Percentiles rank a stretch among this genome's conserved stretches.
Evolutionary conservation across 2,797 vertebrate genomes (phyloP).

Genomic region (Eulemur coronatus): DNA sequence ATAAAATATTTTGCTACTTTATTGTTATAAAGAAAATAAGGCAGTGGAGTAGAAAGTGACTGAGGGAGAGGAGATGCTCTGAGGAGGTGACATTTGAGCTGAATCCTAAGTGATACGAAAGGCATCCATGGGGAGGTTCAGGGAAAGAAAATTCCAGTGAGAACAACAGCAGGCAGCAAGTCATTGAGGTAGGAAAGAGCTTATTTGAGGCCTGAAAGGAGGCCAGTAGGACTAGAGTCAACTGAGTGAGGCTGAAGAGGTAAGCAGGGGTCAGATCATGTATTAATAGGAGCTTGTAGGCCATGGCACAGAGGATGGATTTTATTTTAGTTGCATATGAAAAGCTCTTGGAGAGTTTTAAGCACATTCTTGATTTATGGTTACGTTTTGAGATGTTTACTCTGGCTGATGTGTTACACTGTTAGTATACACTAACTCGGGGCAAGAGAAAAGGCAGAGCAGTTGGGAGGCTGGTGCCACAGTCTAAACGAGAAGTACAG

Average conservation of each 20-base stretch:
- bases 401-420: background rate
- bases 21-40: background rate
- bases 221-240: background rate
- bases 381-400: background rate
- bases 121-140: background rate
- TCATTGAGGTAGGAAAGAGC: background rate
- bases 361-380: background rate
- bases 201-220: background rate
- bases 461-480: background rate
- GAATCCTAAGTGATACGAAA: background rate
- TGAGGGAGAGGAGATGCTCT: background rate
- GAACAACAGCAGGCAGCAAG: background rate
- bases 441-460: background rate
- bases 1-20: background rate
- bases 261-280: background rate
- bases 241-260: background rate
- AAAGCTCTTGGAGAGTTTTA: background rate
- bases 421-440: background rate
- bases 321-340: background rate
- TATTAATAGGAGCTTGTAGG: background rate
- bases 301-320: background rate
- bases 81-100: background rate
- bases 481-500: background rate
- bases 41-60: background rate
- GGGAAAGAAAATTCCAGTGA: background rate